Evolutionary conservation across 2,888 invertebrate species (phyloP).

Genomic region (Drosophila ezoana): DNA sequence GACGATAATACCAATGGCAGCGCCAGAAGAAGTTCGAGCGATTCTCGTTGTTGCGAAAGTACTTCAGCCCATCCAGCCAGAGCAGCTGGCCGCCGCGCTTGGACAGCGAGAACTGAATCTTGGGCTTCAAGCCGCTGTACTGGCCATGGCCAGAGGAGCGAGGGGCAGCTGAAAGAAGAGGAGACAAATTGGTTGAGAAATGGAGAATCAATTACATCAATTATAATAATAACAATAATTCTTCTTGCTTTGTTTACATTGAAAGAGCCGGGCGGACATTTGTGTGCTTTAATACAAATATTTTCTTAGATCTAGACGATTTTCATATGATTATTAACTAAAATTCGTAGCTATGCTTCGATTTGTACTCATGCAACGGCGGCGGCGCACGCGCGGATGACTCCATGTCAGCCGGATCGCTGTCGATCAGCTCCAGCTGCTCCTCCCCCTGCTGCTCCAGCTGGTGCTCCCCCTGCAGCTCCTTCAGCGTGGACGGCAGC

Average conservation of each 20-base stretch:
- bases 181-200: not conserved
- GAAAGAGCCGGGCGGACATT: slow-evolving; percentile 55
- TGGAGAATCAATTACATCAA: too few species aligned
- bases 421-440: not conserved
- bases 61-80: slow-evolving; percentile 84
- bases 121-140: slow-evolving; percentile 76
- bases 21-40: slow-evolving; percentile 84
- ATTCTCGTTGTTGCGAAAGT: slow-evolving; percentile 84
- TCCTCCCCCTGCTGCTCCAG: not conserved
- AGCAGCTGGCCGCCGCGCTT: slow-evolving; percentile 84
- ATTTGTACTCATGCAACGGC: slow-evolving; percentile 51
- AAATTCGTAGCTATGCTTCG: slow-evolving; percentile 52
- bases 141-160: slow-evolving; percentile 58
- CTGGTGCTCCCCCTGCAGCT: slow-evolving; percentile 11
- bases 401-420: not conserved
- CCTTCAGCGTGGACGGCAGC: slow-evolving; percentile 48
- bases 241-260: slow-evolving; percentile 24
- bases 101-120: slow-evolving; percentile 83
- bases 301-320: slow-evolving; percentile 43
- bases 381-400: slow-evolving; percentile 35
- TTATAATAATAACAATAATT: too few species aligned
- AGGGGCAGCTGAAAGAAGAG: slow-evolving; percentile 5
- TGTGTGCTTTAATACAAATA: slow-evolving; percentile 59
- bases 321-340: slow-evolving; percentile 22
- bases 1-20: slow-evolving; percentile 84